These are phyloP conservation scores for Alloscopus bannaensis DNA, from an alignment of 2,888 invertebrate species.

Conservation along the genomic window DNA sequence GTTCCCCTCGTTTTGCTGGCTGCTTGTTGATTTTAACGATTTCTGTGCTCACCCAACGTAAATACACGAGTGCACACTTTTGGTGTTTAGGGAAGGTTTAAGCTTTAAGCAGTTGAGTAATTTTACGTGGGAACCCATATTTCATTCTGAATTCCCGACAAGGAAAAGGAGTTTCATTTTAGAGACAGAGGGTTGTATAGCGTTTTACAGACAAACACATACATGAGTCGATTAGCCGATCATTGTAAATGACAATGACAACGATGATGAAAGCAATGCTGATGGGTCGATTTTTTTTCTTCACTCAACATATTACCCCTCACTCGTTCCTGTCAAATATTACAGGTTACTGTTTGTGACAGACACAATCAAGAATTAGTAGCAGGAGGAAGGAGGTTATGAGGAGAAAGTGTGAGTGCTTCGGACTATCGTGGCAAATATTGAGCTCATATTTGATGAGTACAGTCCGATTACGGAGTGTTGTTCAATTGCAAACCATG, in stretches of 20 bases:
- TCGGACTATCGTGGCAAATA: neutral
- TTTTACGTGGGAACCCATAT: too few relatives aligned
- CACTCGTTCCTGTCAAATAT: neutral
- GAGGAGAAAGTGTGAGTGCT: neutral
- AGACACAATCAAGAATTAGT: neutral
- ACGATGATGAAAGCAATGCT: constrained; percentile 13
- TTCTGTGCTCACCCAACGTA: neutral
- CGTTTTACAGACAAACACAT: neutral
- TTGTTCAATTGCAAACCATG: too few relatives aligned
- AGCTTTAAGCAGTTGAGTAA: too few relatives aligned
- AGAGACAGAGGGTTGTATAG: too few relatives aligned
- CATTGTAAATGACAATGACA: constrained; percentile 16
- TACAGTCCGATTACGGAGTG: neutral
- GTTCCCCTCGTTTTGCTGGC: neutral
- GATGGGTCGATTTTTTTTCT: constrained; percentile 46
- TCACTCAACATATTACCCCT: too few relatives aligned
- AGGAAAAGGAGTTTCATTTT: too few relatives aligned
- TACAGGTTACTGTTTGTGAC: neutral
- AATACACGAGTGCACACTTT: neutral
- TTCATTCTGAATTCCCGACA: too few relatives aligned
- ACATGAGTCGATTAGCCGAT: constrained; percentile 33
- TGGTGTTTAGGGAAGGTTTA: neutral
- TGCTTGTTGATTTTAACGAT: constrained; percentile 8
- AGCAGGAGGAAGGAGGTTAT: neutral
- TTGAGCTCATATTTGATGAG: neutral